Evolutionary conservation across 1,140 invertebrate genomes (phyloP), one percentile per base, ranked within the genome.

Genomic region (Vanessa atalanta): DNA sequence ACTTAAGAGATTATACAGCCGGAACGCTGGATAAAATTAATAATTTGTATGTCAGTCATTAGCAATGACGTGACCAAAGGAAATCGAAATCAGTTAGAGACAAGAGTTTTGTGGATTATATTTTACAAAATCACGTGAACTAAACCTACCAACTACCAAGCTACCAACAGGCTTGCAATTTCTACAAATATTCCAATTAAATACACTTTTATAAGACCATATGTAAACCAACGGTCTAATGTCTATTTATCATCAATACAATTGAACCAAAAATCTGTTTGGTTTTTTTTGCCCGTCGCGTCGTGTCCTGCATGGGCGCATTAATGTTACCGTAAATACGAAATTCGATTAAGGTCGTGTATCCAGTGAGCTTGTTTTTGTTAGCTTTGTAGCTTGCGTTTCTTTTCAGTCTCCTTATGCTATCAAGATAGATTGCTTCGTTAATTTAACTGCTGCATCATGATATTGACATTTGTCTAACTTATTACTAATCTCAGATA

Each of bases 301-400:
- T 76, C 66, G 66, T 66, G 63, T 48, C 3, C 37, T 74, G 77
- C 76, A 78, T 67, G 68, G 63, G 15, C 6, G 64, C 73, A 43
- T 79, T 84, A 77, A 78, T 75, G 72, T 76, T 67, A 75, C 70
- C 77, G 79, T 82, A 79, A 76, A 83, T 77, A 81, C 72, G n/a
- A 78, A 80, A 85, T 82, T 84, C 83, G 83, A 85, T 87, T 87
- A 85, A 79, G 82, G 82, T 82, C 80, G 77, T 79, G 76, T 79
- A 79, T 77, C 65, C 71, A 74, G 68, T 51, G 66, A 66, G 60
- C 72, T 55, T 79, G 73, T 80, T 79, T 83, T 82, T 82, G 71
- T 76, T 80, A 75, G 72, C 73, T 82, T 65, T 23, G 51, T 16
- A 79, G 67, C 68, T 69, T 65, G 47, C 64, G 68, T 75, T 75